Evolutionary conservation across 2,113 vertebrate genomes (phyloP).

Genomic region (Nyctereutes procyonoides): DNA sequence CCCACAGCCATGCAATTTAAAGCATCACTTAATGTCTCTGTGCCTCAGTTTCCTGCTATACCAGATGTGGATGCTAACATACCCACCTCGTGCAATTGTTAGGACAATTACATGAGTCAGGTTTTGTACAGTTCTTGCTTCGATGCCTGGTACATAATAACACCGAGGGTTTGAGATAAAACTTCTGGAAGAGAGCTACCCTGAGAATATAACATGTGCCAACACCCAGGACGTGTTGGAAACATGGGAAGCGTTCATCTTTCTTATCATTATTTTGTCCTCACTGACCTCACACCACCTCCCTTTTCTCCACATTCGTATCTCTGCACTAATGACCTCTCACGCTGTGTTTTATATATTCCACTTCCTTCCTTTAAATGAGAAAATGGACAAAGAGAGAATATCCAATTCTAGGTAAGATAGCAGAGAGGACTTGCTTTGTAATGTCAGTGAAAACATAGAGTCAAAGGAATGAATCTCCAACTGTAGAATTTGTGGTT

Average conservation of each 20-base stretch:
- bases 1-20: background rate
- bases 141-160: background rate
- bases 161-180: background rate
- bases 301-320: background rate
- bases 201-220: background rate
- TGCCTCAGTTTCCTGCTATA: conserved; percentile 18
- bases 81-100: background rate
- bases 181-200: background rate
- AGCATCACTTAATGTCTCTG: background rate
- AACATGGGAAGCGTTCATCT: background rate
- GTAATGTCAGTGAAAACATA: background rate
- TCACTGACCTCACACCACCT: background rate
- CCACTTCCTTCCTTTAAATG: conserved; percentile 12
- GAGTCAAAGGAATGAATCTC: conserved; percentile 59
- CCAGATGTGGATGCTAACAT: background rate
- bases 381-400: background rate
- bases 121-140: background rate
- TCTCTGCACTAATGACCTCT: background rate
- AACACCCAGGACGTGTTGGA: background rate
- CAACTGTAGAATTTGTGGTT: conserved; percentile 34
- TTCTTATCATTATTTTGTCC: background rate
- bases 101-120: background rate
- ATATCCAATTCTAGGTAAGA: conserved; percentile 15
- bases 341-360: background rate
- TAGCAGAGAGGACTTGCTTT: background rate